These are phyloP conservation scores for Erethizon dorsatum DNA, from an alignment of 2,797 vertebrate species.

Conservation along the genomic window DNA sequence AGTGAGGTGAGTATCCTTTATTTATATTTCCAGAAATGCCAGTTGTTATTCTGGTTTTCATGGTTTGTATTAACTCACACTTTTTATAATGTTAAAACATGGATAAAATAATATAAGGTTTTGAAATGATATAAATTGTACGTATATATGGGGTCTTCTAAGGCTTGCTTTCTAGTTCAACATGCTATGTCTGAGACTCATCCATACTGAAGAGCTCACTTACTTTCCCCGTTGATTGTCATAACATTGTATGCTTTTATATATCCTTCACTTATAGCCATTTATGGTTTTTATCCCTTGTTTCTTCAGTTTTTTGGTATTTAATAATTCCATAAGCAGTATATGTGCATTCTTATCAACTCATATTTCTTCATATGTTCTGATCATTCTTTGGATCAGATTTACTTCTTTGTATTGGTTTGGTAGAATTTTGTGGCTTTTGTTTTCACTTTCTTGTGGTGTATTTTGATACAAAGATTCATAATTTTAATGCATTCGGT, in stretches of 20 bases:
- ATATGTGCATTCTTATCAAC: background rate
- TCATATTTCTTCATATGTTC: background rate
- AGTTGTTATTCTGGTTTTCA: background rate
- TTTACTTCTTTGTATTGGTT: background rate
- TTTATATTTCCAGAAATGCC: background rate
- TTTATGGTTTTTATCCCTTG: background rate
- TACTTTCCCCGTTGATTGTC: background rate
- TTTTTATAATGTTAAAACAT: background rate
- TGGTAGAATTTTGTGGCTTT: background rate
- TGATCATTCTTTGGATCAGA: background rate
- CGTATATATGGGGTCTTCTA: background rate
- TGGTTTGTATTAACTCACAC: background rate
- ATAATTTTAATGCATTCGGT: background rate
- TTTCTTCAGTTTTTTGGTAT: background rate
- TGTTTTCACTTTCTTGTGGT: background rate
- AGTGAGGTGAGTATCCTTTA: background rate
- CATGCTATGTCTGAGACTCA: background rate
- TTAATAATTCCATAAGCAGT: background rate
- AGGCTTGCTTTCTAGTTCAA: background rate
- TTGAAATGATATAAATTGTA: slow-evolving; percentile 14
- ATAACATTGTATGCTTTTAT: no score
- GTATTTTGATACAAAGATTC: slow-evolving; percentile 3
- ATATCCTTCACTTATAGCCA: background rate
- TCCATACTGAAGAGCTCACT: no score
- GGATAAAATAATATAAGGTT: background rate